Evolutionary conservation across 2,113 vertebrate genomes (phyloP).

Genomic region (Stomatorhinus ivindoensis): DNA sequence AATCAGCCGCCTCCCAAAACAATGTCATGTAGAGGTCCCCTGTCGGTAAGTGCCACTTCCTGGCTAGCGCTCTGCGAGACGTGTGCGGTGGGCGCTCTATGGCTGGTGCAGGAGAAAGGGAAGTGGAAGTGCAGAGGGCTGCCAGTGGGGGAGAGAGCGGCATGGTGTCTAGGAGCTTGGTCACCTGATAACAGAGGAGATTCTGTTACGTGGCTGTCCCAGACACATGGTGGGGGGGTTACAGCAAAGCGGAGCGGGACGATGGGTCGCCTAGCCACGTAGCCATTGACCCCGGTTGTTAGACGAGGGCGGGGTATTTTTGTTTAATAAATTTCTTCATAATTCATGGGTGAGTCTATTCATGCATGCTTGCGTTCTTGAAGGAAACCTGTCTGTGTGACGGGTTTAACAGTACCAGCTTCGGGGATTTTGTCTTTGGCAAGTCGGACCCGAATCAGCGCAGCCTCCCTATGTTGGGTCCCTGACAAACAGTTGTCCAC

Average conservation of each 20-base stretch:
- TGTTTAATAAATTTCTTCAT: not conserved
- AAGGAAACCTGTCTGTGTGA: not conserved
- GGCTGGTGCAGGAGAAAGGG: slow-evolving; percentile 36
- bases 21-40: not conserved
- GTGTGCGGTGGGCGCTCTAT: slow-evolving; percentile 35
- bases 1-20: not conserved
- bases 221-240: slow-evolving; percentile 52
- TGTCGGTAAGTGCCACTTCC: not conserved
- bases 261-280: slow-evolving; percentile 16
- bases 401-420: not conserved
- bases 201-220: slow-evolving; percentile 67
- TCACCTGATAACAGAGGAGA: slow-evolving; percentile 73
- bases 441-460: not conserved
- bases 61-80: not conserved
- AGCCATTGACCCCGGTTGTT: not conserved
- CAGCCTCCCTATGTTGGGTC: not conserved
- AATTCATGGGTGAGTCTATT: not conserved
- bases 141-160: slow-evolving; percentile 33
- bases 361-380: not conserved
- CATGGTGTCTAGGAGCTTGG: slow-evolving; percentile 52
- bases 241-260: slow-evolving; percentile 32
- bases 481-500: not conserved
- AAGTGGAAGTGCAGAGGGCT: slow-evolving; percentile 56
- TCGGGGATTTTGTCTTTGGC: not conserved
- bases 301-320: not conserved